Conservation (phyloP, 2,113 vertebrate genomes). For the Papio anubis region DNA sequence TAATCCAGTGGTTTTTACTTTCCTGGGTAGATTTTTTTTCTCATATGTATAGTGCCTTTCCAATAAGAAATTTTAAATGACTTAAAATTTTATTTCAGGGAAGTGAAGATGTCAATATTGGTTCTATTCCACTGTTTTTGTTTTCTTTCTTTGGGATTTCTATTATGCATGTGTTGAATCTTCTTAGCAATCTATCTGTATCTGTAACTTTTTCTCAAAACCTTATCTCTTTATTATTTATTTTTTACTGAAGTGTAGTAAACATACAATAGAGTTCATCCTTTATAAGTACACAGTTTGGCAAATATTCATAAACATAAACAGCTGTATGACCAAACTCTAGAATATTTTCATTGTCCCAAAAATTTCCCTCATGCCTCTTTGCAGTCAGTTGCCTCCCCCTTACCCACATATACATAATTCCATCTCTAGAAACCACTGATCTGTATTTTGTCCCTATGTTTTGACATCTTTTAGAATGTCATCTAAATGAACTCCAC, state of each 20-base stretch:
- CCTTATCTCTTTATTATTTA: not conserved
- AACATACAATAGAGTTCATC: not conserved
- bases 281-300: not conserved
- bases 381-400: not conserved
- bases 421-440: not conserved
- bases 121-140: not conserved
- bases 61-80: conserved; percentile 6
- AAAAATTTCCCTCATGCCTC: not conserved
- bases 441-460: not conserved
- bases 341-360: not conserved
- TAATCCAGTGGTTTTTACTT: not conserved
- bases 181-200: not conserved
- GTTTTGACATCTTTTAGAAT: not conserved
- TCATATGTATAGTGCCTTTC: not conserved
- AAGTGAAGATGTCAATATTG: not conserved
- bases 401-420: not conserved
- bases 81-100: not conserved
- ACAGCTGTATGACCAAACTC: not conserved
- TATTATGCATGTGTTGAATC: not conserved
- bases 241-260: not conserved
- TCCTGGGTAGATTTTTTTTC: not conserved
- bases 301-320: not conserved
- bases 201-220: not conserved
- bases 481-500: not conserved
- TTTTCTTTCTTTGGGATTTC: not conserved